Base-by-base conservation (phyloP, 2,888 invertebrate genomes). In the Eristalis pertinax region DNA sequence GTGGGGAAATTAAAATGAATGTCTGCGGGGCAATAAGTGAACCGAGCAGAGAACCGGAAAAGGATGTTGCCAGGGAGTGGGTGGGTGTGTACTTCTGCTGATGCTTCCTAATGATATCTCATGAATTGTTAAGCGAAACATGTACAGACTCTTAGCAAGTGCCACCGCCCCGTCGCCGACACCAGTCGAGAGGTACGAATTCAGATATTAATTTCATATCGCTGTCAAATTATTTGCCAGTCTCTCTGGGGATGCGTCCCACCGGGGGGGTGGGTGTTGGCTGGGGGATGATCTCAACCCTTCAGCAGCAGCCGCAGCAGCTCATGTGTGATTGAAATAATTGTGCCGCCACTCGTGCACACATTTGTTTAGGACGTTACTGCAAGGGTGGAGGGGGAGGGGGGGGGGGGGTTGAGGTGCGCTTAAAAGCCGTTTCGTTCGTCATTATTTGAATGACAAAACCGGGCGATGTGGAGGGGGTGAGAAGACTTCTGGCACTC, bases 1-100 rank as follows among this genome's bases (percentile, higher is more conserved):
- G 84, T 80, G 81, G 75, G 62, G 50, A 84, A 84, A 84, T 84
- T 80, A 84, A 84, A 84, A 84, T 72, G 63, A 84, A 81, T 76
- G 76, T 80, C 60, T 60, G 65, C 43, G 72, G 38, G 68, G 68
- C 73, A 73, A 41, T 73, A 73, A 70, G 50, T 65, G 60, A 72
- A 69, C 74, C 63, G 64, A 64, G 38, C 24, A 5, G 8, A 1
- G n/a, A 8, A 13, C 35, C 19, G 15, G 22, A 32, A 19, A 4
- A 56, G 11, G 26, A 26, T 26, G 26, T 4, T 26, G 32, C 32
- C 7, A 32, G 32, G 32, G 10, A 10, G 56, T 0, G 69, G 32
- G 11, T 35, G 64, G 56, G 10, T n/a, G n/a, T n/a, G n/a, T n/a
- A n/a, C n/a, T n/a, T n/a, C n/a, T n/a, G 10, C 26, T 56, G 56